Percentiles rank a stretch among this genome's conserved stretches.
These are phyloP conservation scores for Euphydryas editha DNA, from an alignment of 2,888 invertebrate genomes.

Conservation along the genomic window DNA sequence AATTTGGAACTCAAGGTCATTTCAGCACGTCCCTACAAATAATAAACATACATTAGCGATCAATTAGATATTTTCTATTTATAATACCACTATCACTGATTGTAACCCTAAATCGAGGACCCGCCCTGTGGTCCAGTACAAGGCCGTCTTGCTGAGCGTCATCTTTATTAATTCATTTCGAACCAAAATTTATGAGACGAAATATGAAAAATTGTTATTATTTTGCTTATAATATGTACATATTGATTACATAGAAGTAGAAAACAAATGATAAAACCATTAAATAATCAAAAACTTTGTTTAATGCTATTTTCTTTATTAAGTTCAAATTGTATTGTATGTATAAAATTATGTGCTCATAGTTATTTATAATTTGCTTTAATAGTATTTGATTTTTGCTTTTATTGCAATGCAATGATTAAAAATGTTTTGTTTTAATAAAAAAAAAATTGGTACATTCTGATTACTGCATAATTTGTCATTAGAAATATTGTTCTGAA, in stretches of 20 bases:
- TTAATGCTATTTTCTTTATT: too few species aligned
- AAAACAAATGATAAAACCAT: too few species aligned
- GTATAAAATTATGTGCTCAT: background rate
- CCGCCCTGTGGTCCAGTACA: constrained; percentile 62
- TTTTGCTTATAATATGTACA: constrained; percentile 20
- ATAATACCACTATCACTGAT: constrained; percentile 62
- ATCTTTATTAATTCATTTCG: constrained; percentile 27
- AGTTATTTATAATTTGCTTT: background rate
- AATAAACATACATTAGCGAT: constrained; percentile 74
- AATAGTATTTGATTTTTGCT: too few species aligned
- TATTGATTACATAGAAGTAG: background rate
- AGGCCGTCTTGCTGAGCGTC: constrained; percentile 47
- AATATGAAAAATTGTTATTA: constrained; percentile 14
- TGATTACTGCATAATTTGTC: too few species aligned
- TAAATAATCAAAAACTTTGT: too few species aligned
- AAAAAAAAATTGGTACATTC: too few species aligned
- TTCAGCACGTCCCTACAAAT: constrained; percentile 62
- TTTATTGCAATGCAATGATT: too few species aligned
- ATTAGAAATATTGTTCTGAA: too few species aligned
- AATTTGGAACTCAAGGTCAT: constrained; percentile 75
- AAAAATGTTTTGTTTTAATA: too few species aligned
- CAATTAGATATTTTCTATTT: constrained; percentile 69
- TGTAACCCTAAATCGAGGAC: constrained; percentile 58
- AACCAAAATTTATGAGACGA: constrained; percentile 5
- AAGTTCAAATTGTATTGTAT: too few species aligned